Evolutionary conservation across 2,113 vertebrate species (phyloP).

Genomic region (Bubalus kerabau): DNA sequence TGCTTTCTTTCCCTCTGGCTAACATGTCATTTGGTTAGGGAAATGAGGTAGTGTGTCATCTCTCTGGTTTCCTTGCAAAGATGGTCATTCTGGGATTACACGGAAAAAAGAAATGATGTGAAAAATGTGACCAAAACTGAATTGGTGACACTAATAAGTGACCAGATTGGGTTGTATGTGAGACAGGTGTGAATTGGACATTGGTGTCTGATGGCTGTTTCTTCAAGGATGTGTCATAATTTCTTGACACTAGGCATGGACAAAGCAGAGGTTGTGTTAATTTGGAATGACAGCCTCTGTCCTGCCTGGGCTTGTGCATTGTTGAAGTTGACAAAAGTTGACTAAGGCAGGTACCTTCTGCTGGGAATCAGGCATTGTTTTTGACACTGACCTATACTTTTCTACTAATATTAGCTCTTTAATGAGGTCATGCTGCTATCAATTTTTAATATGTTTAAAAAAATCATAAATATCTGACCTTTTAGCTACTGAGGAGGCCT

Average conservation of each 20-base stretch:
- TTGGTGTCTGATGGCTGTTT: slow-evolving; percentile 69
- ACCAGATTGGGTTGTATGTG: background rate
- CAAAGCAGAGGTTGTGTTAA: slow-evolving; percentile 60
- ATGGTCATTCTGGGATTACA: slow-evolving; percentile 64
- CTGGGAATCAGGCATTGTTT: slow-evolving; percentile 35
- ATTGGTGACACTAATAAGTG: slow-evolving; percentile 12
- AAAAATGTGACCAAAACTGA: slow-evolving; percentile 51
- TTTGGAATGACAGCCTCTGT: slow-evolving; percentile 52
- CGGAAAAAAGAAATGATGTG: slow-evolving; percentile 62
- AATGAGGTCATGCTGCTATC: slow-evolving; percentile 52
- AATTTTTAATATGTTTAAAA: slow-evolving; percentile 51
- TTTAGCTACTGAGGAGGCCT: slow-evolving; percentile 7
- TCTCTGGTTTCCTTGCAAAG: slow-evolving; percentile 74
- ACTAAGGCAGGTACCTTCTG: slow-evolving; percentile 23
- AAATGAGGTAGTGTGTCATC: slow-evolving; percentile 48
- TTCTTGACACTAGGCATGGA: slow-evolving; percentile 71
- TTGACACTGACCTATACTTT: slow-evolving; percentile 55
- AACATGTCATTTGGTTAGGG: background rate
- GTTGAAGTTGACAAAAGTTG: slow-evolving; percentile 14
- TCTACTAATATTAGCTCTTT: slow-evolving; percentile 32
- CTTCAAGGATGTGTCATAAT: slow-evolving; percentile 58
- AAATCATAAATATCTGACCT: slow-evolving; percentile 27
- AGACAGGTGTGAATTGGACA: background rate
- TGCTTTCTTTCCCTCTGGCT: slow-evolving; percentile 27
- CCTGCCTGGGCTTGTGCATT: slow-evolving; percentile 37